Percentiles rank a stretch among this genome's conserved stretches.
Conservation (phyloP, 2,113 vertebrate species). For the Datnioides undecimradiatus region DNA sequence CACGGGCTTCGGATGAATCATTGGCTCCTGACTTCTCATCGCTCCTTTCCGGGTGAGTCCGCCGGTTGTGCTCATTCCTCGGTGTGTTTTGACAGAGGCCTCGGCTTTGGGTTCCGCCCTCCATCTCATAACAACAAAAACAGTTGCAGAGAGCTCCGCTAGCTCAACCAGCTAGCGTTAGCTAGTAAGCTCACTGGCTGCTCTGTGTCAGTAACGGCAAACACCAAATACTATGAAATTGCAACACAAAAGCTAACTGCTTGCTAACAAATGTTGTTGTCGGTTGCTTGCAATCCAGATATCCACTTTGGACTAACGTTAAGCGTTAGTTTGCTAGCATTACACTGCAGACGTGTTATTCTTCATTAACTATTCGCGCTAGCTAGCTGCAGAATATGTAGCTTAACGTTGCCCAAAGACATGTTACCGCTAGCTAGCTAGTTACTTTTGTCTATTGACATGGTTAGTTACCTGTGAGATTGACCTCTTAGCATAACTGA, state of each 20-base stretch:
- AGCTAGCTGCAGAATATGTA: slow-evolving; percentile 8
- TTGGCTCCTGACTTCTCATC: slow-evolving; percentile 21
- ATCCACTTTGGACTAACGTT: neutral
- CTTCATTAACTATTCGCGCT: slow-evolving; percentile 18
- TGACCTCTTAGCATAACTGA: neutral
- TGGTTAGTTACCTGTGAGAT: neutral
- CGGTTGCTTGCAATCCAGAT: neutral
- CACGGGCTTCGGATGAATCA: slow-evolving; percentile 63
- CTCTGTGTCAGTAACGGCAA: neutral
- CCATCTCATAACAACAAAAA: slow-evolving; percentile 87
- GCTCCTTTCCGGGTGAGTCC: slow-evolving; percentile 75
- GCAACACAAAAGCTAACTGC: neutral
- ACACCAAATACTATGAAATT: neutral
- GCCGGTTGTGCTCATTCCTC: slow-evolving; percentile 53
- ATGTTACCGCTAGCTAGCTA: neutral
- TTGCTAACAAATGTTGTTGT: neutral
- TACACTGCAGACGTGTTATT: slow-evolving; percentile 2
- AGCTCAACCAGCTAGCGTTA: slow-evolving; percentile 56
- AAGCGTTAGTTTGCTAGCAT: slow-evolving; percentile 21
- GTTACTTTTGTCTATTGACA: neutral
- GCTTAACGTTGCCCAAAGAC: neutral
- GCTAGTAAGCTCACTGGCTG: slow-evolving; percentile 19
- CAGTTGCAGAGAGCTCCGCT: slow-evolving; percentile 67
- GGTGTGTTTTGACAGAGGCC: slow-evolving; percentile 85
- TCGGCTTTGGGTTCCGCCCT: slow-evolving; percentile 84